Conservation (phyloP, 2,888 invertebrate species). For the Sphaerophoria taeniata region DNA sequence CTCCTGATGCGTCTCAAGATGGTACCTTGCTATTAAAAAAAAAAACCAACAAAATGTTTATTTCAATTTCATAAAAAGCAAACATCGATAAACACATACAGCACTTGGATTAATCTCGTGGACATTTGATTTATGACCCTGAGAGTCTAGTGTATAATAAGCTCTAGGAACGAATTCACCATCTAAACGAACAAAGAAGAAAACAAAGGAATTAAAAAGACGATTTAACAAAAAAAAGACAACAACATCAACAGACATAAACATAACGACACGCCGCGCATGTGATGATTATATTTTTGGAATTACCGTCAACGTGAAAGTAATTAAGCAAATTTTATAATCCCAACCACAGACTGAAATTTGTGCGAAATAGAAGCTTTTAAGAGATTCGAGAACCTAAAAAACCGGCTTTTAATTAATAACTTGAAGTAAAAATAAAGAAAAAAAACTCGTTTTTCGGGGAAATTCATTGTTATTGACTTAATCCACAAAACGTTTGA, state of each 20-base stretch:
- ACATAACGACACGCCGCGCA: not conserved
- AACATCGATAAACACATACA: conserved; percentile 19
- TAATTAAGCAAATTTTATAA: conserved; percentile 14
- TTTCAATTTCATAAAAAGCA: not conserved
- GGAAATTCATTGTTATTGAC: not conserved
- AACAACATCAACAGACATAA: conserved; percentile 11
- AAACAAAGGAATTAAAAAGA: conserved; percentile 65
- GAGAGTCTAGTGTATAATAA: conserved; percentile 79
- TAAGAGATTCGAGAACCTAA: not conserved
- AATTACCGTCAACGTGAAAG: conserved; percentile 12
- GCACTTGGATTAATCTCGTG: conserved; percentile 78
- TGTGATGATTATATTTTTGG: not conserved
- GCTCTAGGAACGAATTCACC: conserved; percentile 78
- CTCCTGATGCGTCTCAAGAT: conserved; percentile 65
- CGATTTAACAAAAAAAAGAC: not conserved
- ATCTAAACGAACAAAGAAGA: conserved; percentile 76
- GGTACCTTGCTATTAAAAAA: conserved; percentile 51
- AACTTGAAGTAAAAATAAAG: not conserved
- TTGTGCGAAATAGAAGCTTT: not conserved
- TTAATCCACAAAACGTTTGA: not conserved
- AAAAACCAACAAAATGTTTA: not conserved
- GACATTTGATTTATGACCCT: conserved; percentile 79
- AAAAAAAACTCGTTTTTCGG: conserved; percentile 12
- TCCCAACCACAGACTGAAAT: no score
- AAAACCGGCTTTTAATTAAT: conserved; percentile 11